Conservation (phyloP, 2,888 invertebrate genomes). For the Aethes cnicana region DNA sequence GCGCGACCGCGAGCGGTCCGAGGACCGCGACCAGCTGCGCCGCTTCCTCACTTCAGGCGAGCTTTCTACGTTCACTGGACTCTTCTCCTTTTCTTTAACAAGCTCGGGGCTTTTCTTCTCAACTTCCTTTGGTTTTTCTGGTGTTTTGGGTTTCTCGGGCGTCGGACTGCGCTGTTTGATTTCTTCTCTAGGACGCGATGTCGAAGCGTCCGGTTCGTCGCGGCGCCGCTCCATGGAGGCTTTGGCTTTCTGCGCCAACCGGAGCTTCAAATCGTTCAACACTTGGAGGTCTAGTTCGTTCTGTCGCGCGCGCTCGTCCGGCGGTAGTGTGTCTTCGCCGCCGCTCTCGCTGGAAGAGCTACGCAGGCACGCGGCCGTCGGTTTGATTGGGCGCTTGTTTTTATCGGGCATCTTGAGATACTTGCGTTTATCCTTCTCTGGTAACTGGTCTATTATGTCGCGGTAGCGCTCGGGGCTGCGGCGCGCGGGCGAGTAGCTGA, state of each 20-base stretch:
- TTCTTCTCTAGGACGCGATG: background rate
- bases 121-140: constrained; percentile 20
- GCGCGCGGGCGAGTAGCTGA: constrained; percentile 87
- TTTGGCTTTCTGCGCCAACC: constrained; percentile 86
- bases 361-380: constrained; percentile 79
- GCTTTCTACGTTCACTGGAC: constrained; percentile 48
- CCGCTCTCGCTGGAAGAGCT: constrained; percentile 83
- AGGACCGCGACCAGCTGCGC: constrained; percentile 61
- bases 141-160: constrained; percentile 23
- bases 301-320: constrained; percentile 75
- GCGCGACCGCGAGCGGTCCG: constrained; percentile 55
- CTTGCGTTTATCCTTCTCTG: constrained; percentile 80
- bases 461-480: constrained; percentile 86
- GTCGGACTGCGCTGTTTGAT: background rate
- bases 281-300: constrained; percentile 85
- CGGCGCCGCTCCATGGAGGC: constrained; percentile 65
- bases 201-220: constrained; percentile 17
- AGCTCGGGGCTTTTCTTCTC: constrained; percentile 41
- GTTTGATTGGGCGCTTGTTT: constrained; percentile 56
- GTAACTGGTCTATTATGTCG: constrained; percentile 83
- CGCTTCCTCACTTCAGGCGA: constrained; percentile 50
- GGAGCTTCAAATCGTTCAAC: constrained; percentile 85
- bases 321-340: constrained; percentile 77
- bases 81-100: constrained; percentile 43
- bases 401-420: constrained; percentile 68